phyloP scores from a whole-genome alignment of 2,888 invertebrate genomes.

The Drosophila histrio region DNA sequence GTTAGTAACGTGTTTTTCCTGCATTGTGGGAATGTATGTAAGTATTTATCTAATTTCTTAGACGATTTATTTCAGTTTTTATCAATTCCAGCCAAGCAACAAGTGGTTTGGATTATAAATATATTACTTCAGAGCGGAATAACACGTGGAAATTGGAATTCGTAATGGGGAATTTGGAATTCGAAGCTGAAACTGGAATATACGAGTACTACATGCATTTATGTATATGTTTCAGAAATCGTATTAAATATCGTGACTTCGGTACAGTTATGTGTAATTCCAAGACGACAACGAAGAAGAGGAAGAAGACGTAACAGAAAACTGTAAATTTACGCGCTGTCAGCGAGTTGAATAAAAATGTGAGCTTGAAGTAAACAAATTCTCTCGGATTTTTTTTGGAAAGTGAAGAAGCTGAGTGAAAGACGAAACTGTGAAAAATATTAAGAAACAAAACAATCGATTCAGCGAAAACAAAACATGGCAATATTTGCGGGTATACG shows the following conservation, averaged over 20 bases:
- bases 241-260: not conserved
- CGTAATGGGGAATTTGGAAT: not conserved
- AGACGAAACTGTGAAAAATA: conserved; percentile 28
- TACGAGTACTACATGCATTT: not conserved
- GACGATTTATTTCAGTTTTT: not conserved
- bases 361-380: conserved; percentile 29
- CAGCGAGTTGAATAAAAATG: conserved; percentile 21
- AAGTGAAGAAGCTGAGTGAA: conserved; percentile 24
- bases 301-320: not conserved
- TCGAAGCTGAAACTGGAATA: conserved; percentile 5
- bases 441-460: conserved; percentile 22
- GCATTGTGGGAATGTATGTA: not conserved
- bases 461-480: conserved; percentile 43
- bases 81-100: conserved; percentile 28
- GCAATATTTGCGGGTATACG: no score
- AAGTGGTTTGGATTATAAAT: conserved; percentile 14
- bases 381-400: conserved; percentile 1
- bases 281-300: not conserved
- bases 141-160: conserved; percentile 36
- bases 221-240: not conserved
- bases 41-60: not conserved
- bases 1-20: not conserved
- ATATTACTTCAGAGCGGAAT: not conserved
- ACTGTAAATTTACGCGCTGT: conserved; percentile 5
- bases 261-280: conserved; percentile 13